Base-by-base conservation (phyloP, 2,888 invertebrate species). In the Zootermopsis nevadensis region DNA sequence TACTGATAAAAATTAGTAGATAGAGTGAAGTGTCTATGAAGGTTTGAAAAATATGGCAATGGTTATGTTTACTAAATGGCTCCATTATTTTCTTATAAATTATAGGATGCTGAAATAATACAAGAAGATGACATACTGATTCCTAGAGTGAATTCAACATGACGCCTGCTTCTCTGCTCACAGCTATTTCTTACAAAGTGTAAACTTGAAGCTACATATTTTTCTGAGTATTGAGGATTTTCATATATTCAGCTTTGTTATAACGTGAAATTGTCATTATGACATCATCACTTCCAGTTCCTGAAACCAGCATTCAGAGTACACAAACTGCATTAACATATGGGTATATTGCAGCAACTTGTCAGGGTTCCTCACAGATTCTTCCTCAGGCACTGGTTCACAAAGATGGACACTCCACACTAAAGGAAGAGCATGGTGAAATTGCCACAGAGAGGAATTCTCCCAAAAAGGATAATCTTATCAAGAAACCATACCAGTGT, bases 401-500 rank as follows among this genome's bases (percentile, higher is more conserved):
- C n/a, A 74, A 74, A 42, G 74, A 10, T 38, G 35, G 8, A n/a
- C 74, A 74, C 4, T 3, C 74, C 15, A 8, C n/a, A n/a, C 38
- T 74, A 22, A 74, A 74, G 38, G 35, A 74, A 24, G 74, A 74
- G 38, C 74, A 74, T 27, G n/a, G 31, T 38, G 74, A 74, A 38
- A 74, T 42, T 38, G 33, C 74, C 12, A 38, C 74, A 35, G 74
- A 42, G 8, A 74, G 74, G n/a, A 35, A 24, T 74, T 74, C 74
- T 3, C 74, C 74, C 10, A 74, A 74, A 27, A 74, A 74, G 33
- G 79, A 79, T 66, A 38, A 31, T 33, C 79, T 79, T 24, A 79
- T 79, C 66, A 79, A 60, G 35, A 79, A 79, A n/a, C 79, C 79
- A 1, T 79, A 79, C 27, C 79, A 79, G 31, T 79, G 79, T 24